Conservation (phyloP, 2,888 invertebrate species). For the Mythimna impura region DNA sequence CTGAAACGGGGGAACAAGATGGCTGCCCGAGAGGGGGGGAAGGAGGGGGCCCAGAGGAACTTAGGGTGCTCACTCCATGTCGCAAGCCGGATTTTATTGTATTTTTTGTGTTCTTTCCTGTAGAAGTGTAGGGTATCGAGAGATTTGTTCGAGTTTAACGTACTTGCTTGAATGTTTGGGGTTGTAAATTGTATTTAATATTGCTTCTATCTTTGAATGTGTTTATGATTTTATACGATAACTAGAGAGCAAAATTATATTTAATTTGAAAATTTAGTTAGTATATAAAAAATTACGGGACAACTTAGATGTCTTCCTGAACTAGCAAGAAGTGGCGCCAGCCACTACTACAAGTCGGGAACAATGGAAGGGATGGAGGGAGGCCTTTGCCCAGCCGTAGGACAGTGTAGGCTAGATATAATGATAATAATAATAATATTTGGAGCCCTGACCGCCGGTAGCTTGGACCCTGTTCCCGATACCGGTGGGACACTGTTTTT, state of each 20-base stretch:
- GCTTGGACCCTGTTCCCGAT: too few relatives aligned
- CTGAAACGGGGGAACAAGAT: slow-evolving; percentile 75
- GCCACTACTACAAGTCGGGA: too few relatives aligned
- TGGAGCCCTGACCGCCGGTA: too few relatives aligned
- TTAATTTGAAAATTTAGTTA: too few relatives aligned
- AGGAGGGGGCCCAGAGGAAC: slow-evolving; percentile 59
- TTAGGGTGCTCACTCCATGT: slow-evolving; percentile 73
- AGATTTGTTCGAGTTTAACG: slow-evolving; percentile 66
- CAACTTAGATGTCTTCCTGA: too few relatives aligned
- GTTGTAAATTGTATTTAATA: slow-evolving; percentile 49
- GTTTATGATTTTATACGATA: slow-evolving; percentile 2
- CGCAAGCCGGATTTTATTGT: slow-evolving; percentile 65
- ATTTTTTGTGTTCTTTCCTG: slow-evolving; percentile 63
- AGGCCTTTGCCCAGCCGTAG: too few relatives aligned
- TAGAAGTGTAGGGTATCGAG: slow-evolving; percentile 53
- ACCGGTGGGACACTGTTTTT: too few relatives aligned
- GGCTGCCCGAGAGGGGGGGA: slow-evolving; percentile 42
- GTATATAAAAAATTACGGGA: too few relatives aligned
- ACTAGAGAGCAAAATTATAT: background rate
- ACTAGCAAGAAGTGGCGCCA: too few relatives aligned
- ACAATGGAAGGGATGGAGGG: too few relatives aligned
- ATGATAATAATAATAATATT: too few relatives aligned
- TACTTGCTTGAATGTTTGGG: slow-evolving; percentile 45
- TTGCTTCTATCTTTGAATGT: background rate
- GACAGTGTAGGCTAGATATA: too few relatives aligned